Evolutionary conservation across 2,113 vertebrate species (phyloP).

Genomic region (Centropus unirufus): DNA sequence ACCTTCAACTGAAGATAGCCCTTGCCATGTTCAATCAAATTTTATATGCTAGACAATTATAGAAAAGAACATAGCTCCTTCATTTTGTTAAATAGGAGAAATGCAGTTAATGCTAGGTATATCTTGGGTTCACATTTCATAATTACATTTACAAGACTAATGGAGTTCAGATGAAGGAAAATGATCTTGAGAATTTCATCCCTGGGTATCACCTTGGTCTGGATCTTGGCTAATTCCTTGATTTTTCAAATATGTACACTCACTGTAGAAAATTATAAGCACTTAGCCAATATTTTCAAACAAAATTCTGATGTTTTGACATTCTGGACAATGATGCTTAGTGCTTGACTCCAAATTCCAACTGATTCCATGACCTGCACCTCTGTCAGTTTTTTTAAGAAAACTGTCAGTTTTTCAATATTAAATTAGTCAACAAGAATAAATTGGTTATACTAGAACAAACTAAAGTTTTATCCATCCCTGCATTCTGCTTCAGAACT

Average conservation of each 20-base stretch:
- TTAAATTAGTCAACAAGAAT: neutral
- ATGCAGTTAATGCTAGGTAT: neutral
- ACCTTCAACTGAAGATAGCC: neutral
- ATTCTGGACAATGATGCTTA: neutral
- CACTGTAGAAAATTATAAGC: neutral
- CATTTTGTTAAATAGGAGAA: neutral
- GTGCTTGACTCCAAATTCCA: neutral
- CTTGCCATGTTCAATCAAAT: neutral
- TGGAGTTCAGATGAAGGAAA: neutral
- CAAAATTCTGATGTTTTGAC: neutral
- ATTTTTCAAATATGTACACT: neutral
- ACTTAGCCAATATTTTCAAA: neutral
- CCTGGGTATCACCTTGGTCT: neutral
- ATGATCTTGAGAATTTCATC: neutral
- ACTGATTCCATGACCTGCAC: neutral
- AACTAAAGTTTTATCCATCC: neutral
- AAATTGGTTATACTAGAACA: neutral
- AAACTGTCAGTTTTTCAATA: neutral
- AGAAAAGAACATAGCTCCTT: neutral
- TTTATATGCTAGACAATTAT: neutral
- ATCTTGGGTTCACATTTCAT: neutral
- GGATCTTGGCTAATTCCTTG: neutral
- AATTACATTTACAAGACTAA: neutral
- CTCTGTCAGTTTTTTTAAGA: neutral
- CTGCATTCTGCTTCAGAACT: neutral